Conservation (phyloP, 2,113 vertebrate genomes). For the Myotis davidii region DNA sequence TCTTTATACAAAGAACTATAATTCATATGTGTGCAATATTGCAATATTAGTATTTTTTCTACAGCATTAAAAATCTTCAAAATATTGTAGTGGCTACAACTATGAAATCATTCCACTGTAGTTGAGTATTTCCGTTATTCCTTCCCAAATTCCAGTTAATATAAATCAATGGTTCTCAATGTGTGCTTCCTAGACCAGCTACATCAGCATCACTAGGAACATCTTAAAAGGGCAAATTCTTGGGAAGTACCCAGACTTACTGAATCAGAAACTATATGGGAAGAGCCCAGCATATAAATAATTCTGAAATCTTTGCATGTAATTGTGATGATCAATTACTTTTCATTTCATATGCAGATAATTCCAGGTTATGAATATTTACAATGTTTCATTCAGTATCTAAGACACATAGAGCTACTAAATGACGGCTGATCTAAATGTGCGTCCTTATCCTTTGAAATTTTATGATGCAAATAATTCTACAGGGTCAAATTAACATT, state of each 20-base stretch:
- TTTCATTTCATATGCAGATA: neutral
- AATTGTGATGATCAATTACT: neutral
- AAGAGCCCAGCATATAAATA: neutral
- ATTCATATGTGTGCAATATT: neutral
- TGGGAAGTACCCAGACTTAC: neutral
- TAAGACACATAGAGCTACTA: neutral
- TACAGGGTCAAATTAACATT: neutral
- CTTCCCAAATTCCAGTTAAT: neutral
- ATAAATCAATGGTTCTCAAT: neutral
- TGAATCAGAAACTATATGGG: neutral
- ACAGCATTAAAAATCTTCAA: neutral
- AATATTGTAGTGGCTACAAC: neutral
- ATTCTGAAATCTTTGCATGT: neutral
- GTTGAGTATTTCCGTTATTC: neutral
- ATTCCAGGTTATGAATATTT: neutral
- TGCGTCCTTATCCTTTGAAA: neutral
- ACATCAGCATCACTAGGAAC: neutral
- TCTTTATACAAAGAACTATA: neutral
- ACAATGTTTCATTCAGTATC: neutral
- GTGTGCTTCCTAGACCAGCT: neutral
- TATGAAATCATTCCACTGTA: neutral
- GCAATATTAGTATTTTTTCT: neutral
- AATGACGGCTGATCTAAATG: neutral
- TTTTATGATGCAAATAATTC: neutral
- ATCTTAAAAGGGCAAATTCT: neutral